Base-by-base conservation (phyloP, 2,113 vertebrate genomes). In the Acanthisitta chloris region DNA sequence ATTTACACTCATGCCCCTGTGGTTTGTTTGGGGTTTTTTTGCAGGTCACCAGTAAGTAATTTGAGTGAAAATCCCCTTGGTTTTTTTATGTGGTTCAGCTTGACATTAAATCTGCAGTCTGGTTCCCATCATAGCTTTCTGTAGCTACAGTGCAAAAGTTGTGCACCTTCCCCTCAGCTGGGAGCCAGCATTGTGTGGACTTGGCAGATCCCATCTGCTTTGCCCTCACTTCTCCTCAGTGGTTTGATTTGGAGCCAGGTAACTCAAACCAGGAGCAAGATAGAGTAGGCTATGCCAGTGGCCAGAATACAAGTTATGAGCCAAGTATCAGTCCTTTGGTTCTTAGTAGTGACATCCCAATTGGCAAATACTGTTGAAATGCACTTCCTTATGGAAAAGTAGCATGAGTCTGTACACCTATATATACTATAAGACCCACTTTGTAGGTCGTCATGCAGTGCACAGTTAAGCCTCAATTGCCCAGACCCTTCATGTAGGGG, bases 191-290 rank as follows among this genome's bases (percentile, higher is more conserved):
- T 94, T 93, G 88, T 95, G 59, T 0, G 3, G 58, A 83, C 51
- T 94, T 96, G 95, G 91, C 94, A 83, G 67, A 40, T 93, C 55
- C 51, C 55, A 5, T 94, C 76, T 90, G 67, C 76, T 90, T 83
- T 94, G 82, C 88, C 80, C 69, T 94, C 59, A 29, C 42, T 90
- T 90, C 81, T 95, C 73, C 73, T 95, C 74, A 12, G 42, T 11
- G 31, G 38, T 93, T 94, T 94, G 54, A 7, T 85, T 90, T 66
- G 42, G 59, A 90, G 92, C 81, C 85, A 94, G 74, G 43, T 71
- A n/a, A 54, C 52, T 94, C 38, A 66, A 73, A 92, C 46, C 23
- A 78, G 62, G 66, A 88, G 26, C 46, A 64, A 40, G 51, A 77
- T 4, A 34, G 24, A 84, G 66, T 51, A 46, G 42, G 21, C 72